These are phyloP conservation scores for Tichodroma muraria DNA, from an alignment of 2,113 vertebrate genomes.

Conservation along the genomic window DNA sequence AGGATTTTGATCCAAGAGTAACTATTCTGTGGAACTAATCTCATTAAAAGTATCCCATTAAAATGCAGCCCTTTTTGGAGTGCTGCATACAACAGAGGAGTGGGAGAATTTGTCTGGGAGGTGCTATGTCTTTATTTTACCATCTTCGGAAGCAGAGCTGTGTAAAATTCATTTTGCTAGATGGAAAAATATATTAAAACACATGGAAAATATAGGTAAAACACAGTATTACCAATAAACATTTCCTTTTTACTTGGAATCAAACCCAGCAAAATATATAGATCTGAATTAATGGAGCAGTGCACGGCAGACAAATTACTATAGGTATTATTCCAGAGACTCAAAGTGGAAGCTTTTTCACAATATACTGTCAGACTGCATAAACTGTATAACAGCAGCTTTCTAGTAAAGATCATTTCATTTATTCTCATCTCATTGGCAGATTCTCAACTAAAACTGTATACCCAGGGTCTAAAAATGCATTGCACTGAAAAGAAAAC, in stretches of 20 bases:
- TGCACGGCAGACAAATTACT: conserved; percentile 4
- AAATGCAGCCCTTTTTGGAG: neutral
- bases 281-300: conserved; percentile 2
- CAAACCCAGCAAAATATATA: conserved; percentile 16
- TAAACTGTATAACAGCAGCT: neutral
- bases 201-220: conserved; percentile 49
- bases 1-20: neutral
- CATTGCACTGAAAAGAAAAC: conserved; percentile 80
- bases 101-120: neutral
- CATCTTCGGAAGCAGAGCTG: conserved; percentile 18
- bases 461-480: conserved; percentile 72
- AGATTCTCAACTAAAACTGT: conserved; percentile 65
- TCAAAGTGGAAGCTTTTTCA: conserved; percentile 22
- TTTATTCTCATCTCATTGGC: conserved; percentile 59
- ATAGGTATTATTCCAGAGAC: conserved; percentile 2
- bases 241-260: conserved; percentile 31
- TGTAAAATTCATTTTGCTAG: conserved; percentile 41
- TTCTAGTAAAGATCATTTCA: conserved; percentile 45
- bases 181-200: conserved; percentile 53
- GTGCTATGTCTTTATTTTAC: conserved; percentile 5
- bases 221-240: neutral
- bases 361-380: conserved; percentile 13
- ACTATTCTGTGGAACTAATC: neutral
- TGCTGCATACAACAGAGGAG: neutral
- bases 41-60: neutral